These are phyloP conservation scores for Homarus americanus DNA, from an alignment of 1,140 invertebrate genomes.

Conservation along the genomic window DNA sequence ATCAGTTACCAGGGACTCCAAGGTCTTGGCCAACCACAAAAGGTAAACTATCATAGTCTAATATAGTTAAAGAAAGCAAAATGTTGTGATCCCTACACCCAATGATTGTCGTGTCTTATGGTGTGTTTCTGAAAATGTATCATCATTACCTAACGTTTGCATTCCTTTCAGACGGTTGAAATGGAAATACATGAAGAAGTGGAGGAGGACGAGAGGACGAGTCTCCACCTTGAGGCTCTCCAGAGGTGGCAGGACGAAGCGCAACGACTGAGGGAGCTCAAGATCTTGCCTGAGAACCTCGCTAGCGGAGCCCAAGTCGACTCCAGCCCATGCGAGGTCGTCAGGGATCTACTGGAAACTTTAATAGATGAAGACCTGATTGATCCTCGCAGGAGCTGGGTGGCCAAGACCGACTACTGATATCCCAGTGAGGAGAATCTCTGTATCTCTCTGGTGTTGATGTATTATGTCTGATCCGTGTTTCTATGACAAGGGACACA, in stretches of 20 bases:
- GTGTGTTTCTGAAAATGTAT: no score
- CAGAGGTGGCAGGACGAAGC: background rate
- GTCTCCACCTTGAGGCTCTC: background rate
- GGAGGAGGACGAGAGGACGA: background rate
- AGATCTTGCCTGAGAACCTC: background rate
- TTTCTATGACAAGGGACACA: no score
- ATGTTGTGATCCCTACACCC: no score
- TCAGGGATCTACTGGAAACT: background rate
- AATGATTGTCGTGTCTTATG: no score
- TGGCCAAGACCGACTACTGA: background rate
- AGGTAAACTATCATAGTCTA: background rate
- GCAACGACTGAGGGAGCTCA: background rate
- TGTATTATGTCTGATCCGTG: no score
- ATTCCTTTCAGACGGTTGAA: no score
- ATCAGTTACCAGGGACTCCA: conserved; percentile 28
- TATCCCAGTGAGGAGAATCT: no score
- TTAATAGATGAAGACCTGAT: background rate
- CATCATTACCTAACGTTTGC: no score
- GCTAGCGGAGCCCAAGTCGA: background rate
- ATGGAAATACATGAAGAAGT: background rate
- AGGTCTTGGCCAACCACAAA: conserved; percentile 21
- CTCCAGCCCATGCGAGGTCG: background rate
- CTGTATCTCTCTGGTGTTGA: no score
- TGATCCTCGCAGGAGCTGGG: background rate
- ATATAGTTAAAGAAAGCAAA: no score